Evolutionary conservation across 1,140 invertebrate species (phyloP).

Genomic region (Zaprionus nigranus): DNA sequence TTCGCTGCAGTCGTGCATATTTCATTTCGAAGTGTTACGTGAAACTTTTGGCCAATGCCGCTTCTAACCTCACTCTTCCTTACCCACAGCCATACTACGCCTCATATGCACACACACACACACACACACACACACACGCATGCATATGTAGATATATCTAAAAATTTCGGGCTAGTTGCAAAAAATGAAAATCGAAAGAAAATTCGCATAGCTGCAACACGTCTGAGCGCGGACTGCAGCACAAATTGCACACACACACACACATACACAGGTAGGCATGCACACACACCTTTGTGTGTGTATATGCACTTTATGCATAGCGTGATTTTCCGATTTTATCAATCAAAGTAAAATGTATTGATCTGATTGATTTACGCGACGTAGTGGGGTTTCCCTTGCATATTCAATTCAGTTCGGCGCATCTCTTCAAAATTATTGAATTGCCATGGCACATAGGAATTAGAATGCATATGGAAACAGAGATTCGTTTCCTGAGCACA

Average conservation of each 20-base stretch:
- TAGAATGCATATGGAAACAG: not conserved
- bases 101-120: not conserved
- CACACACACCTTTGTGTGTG: not conserved
- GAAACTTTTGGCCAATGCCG: conserved; percentile 53
- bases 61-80: not conserved
- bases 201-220: conserved; percentile 36
- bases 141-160: not conserved
- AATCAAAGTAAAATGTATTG: conserved; percentile 57
- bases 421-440: conserved; percentile 44
- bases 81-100: too few relatives aligned
- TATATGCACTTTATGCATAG: conserved; percentile 42
- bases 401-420: not conserved
- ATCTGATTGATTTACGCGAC: conserved; percentile 59
- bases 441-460: conserved; percentile 1
- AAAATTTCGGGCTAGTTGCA: conserved; percentile 6
- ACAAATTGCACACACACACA: conserved; percentile 34
- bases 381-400: conserved; percentile 5
- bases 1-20: conserved; percentile 71
- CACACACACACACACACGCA: not conserved
- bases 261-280: not conserved
- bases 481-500: not conserved
- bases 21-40: conserved; percentile 66
- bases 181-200: conserved; percentile 34
- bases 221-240: conserved; percentile 29
- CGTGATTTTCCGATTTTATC: conserved; percentile 61